Evolutionary conservation across 2,113 vertebrate species (phyloP).

Genomic region (Chaenogobius annularis): DNA sequence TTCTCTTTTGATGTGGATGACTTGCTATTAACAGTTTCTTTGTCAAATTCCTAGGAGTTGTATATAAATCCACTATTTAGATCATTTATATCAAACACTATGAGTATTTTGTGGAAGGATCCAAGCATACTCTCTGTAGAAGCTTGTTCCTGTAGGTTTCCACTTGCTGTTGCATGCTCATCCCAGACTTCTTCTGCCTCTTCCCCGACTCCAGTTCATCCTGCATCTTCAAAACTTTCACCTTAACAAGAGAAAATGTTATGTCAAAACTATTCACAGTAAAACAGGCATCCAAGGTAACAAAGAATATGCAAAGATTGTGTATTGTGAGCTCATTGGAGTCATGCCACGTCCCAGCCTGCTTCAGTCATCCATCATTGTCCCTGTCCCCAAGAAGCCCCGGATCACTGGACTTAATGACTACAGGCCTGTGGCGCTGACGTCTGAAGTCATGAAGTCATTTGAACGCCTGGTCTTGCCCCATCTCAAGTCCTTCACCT

Average conservation of each 20-base stretch:
- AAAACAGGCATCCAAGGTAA: background rate
- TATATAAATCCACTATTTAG: background rate
- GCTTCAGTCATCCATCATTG: too few species aligned
- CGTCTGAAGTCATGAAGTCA: too few species aligned
- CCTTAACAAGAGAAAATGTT: slow-evolving; percentile 46
- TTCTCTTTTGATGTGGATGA: slow-evolving; percentile 61
- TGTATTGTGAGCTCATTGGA: background rate
- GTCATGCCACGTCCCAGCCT: too few species aligned
- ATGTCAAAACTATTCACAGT: background rate
- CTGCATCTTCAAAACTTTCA: slow-evolving; percentile 82
- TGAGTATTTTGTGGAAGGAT: background rate
- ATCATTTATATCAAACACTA: background rate
- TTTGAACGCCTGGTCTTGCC: too few species aligned
- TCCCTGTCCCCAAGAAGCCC: too few species aligned
- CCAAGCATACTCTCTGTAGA: slow-evolving; percentile 73
- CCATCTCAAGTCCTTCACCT: too few species aligned
- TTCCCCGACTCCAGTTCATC: slow-evolving; percentile 81
- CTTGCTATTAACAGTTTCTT: slow-evolving; percentile 73
- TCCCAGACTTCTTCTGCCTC: slow-evolving; percentile 70
- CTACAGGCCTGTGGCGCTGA: too few species aligned
- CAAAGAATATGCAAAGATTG: background rate
- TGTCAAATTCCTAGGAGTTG: slow-evolving; percentile 75
- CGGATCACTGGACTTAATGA: too few species aligned
- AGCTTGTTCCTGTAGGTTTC: slow-evolving; percentile 80
- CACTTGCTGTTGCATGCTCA: slow-evolving; percentile 78